A percentile compares a stretch with the other conserved stretches of the same genome.
phyloP scores from a whole-genome alignment of 2,888 invertebrate species.

The Chydorus sphaericus region DNA sequence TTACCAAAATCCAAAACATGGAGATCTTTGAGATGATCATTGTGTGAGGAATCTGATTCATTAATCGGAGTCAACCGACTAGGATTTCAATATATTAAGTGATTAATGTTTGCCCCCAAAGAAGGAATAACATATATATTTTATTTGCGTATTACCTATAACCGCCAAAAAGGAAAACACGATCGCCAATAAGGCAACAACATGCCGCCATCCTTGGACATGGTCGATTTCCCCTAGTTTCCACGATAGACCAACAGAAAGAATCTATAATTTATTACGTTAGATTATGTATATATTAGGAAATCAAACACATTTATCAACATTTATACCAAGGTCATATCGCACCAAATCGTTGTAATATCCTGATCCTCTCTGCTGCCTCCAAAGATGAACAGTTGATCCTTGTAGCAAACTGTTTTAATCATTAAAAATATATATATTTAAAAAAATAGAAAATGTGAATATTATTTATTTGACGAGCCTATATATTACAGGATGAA shows the following conservation, averaged over 20 bases:
- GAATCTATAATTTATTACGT: too few relatives aligned
- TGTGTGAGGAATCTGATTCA: too few relatives aligned
- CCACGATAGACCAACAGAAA: slow-evolving; percentile 43
- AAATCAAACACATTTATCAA: slow-evolving; percentile 19
- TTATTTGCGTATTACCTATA: too few relatives aligned
- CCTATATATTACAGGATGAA: slow-evolving; percentile 81
- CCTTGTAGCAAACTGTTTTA: slow-evolving; percentile 57
- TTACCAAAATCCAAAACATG: slow-evolving; percentile 63
- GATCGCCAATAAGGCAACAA: slow-evolving; percentile 54
- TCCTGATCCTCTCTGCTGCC: slow-evolving; percentile 66
- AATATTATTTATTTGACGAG: slow-evolving; percentile 14
- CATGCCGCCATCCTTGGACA: slow-evolving; percentile 58
- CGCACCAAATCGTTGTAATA: slow-evolving; percentile 75
- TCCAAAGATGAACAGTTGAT: slow-evolving; percentile 72
- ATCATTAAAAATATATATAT: slow-evolving; percentile 14
- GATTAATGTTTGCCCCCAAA: slow-evolving; percentile 15
- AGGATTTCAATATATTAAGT: neutral
- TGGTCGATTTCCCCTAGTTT: slow-evolving; percentile 43
- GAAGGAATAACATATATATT: too few relatives aligned
- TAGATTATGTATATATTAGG: too few relatives aligned
- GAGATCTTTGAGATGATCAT: slow-evolving; percentile 66
- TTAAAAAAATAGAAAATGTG: neutral
- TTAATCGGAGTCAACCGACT: slow-evolving; percentile 30
- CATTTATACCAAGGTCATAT: slow-evolving; percentile 36
- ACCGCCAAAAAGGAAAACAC: slow-evolving; percentile 76